These are phyloP conservation scores for Pipistrellus pipistrellus DNA, from an alignment of 2,797 vertebrate species.

Conservation along the genomic window DNA sequence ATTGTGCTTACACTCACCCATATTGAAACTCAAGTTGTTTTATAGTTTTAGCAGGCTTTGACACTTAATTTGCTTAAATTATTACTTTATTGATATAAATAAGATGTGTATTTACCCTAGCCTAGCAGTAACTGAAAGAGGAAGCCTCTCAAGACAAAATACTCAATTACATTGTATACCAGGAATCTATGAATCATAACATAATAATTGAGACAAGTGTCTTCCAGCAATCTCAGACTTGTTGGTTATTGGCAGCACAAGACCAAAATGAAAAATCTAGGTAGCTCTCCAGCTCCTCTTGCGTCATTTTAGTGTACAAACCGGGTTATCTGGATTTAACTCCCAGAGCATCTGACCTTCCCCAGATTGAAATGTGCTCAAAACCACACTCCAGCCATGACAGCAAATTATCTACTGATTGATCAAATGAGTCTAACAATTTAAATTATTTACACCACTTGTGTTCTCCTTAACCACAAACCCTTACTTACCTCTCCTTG, in stretches of 20 bases:
- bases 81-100: conserved; percentile 68
- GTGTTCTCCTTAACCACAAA: background rate
- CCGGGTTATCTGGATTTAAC: conserved; percentile 9
- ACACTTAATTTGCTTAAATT: conserved; percentile 71
- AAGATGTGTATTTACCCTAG: conserved; percentile 70
- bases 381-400: background rate
- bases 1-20: background rate
- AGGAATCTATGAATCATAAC: conserved; percentile 65
- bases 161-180: background rate
- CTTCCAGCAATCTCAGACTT: conserved; percentile 34
- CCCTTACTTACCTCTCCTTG: background rate
- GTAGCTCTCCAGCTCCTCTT: background rate
- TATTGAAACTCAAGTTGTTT: conserved; percentile 42
- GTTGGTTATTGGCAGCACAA: conserved; percentile 1
- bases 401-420: background rate
- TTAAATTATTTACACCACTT: background rate
- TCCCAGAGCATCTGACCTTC: background rate
- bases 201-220: conserved; percentile 34
- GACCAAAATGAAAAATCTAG: background rate
- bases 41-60: conserved; percentile 60
- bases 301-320: background rate
- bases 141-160: conserved; percentile 48
- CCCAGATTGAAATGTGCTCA: background rate
- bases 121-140: conserved; percentile 54
- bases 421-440: background rate